Base-by-base conservation (phyloP, 2,797 vertebrate genomes). In the Coracias cyanogaster region DNA sequence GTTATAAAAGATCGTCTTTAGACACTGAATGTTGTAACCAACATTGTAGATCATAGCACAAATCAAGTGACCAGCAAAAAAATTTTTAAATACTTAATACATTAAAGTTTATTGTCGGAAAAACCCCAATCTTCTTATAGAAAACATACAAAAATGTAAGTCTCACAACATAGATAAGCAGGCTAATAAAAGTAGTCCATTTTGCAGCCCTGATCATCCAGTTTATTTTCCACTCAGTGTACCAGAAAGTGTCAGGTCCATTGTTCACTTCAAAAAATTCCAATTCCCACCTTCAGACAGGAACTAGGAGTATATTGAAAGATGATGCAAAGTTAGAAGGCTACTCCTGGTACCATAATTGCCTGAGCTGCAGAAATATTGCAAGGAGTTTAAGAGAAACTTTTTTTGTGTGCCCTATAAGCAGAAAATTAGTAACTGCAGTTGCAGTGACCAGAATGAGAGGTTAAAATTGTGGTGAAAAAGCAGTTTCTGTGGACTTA, bases 51-150 rank as follows among this genome's bases (percentile, higher is more conserved):
- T 74, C 11, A 10, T 3, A 62, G 35, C n/a, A 57, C 26, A 88
- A 82, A 14, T 26, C 2, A 69, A 52, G 8, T 13, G 13, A 91
- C 31, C 13, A 85, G 28, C 60, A 95, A 66, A 69, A 61, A 8
- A 13, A 37, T 48, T 71, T 91, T 83, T 21, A 71, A 39, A 51
- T n/a, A 70, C 15, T 64, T 60, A 55, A 31, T 10, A 88, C 13
- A 39, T 28, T 19, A 8, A 54, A 62, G 1, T 95, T 95, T 95
- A 96, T 96, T 95, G 18, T 35, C 10, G 81, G 66, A 62, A 71
- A 41, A 60, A 49, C 1, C 6, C 11, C 28, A 43, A 13, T 16
- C 9, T 39, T 43, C 17, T 67, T 33, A 39, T 15, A 93, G 8
- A 83, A 87, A 90, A 71, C 45, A 71, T 43, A 80, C 1, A 72